These are phyloP conservation scores for Okamejei kenojei DNA, from an alignment of 2,797 vertebrate genomes.

Conservation along the genomic window DNA sequence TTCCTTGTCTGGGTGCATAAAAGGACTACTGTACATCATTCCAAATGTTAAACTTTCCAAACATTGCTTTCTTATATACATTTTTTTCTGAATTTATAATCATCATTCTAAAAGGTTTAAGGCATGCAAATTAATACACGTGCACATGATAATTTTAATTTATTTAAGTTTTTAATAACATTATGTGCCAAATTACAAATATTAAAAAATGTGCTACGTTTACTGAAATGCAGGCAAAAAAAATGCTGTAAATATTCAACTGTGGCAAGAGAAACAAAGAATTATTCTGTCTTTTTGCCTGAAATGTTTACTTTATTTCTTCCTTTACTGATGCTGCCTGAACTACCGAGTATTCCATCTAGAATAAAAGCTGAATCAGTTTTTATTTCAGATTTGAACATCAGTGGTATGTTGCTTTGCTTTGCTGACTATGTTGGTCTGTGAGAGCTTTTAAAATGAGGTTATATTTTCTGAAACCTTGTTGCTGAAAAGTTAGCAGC, in stretches of 20 bases:
- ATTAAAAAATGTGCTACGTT: not conserved
- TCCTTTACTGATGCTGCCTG: too few relatives aligned
- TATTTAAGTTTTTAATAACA: not conserved
- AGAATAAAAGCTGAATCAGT: too few relatives aligned
- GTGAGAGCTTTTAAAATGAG: not conserved
- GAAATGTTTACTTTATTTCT: too few relatives aligned
- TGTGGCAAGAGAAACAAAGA: too few relatives aligned
- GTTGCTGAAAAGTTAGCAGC: not conserved
- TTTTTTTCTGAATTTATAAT: not conserved
- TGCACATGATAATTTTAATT: not conserved
- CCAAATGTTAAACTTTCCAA: conserved; percentile 3
- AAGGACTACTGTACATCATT: conserved; percentile 26
- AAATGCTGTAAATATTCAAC: too few relatives aligned
- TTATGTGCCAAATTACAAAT: not conserved
- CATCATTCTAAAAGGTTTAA: not conserved
- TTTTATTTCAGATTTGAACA: too few relatives aligned
- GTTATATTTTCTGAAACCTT: not conserved
- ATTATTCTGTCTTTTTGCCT: too few relatives aligned
- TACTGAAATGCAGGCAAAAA: not conserved
- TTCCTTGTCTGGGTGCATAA: conserved; percentile 32
- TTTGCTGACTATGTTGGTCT: not conserved
- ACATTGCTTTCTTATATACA: not conserved
- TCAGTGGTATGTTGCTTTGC: too few relatives aligned
- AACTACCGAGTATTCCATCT: too few relatives aligned
- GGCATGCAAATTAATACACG: not conserved